Conservation (phyloP, 92 coral and sea anemone genomes). For the Bergia puertoricense region DNA sequence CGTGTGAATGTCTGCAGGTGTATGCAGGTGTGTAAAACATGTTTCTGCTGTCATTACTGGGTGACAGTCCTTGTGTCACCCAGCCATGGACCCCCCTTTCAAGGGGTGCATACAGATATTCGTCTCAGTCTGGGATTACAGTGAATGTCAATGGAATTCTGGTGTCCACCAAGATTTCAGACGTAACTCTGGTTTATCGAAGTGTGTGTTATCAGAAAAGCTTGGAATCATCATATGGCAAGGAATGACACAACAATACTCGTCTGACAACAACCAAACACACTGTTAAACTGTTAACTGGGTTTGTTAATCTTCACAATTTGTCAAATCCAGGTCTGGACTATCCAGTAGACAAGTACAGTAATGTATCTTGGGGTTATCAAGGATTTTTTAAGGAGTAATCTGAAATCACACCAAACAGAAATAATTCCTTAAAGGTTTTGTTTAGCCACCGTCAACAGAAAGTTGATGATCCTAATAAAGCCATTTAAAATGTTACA, state of each 20-base stretch:
- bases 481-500: too few species aligned
- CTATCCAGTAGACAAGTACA: too few species aligned
- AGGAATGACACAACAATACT: neutral
- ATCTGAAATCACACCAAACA: too few species aligned
- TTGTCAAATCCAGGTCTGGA: too few species aligned
- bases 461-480: too few species aligned
- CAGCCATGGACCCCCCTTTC: slow-evolving; percentile 33
- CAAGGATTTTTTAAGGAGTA: too few species aligned
- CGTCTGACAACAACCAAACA: neutral
- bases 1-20: neutral
- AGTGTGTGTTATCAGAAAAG: slow-evolving; percentile 41
- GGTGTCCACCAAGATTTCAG: slow-evolving; percentile 77
- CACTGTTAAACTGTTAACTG: too few species aligned
- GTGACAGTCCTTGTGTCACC: slow-evolving; percentile 51
- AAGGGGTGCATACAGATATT: slow-evolving; percentile 49
- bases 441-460: too few species aligned
- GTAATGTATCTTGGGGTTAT: too few species aligned
- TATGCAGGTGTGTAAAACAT: slow-evolving; percentile 12
- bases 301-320: too few species aligned
- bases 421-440: too few species aligned
- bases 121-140: slow-evolving; percentile 67
- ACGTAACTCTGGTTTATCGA: slow-evolving; percentile 71
- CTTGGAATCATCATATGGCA: slow-evolving; percentile 59
- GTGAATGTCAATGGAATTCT: slow-evolving; percentile 42
- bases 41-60: slow-evolving; percentile 59